Evolutionary conservation across 2,888 invertebrate genomes (phyloP).

Genomic region (Stegana nigrithorax): DNA sequence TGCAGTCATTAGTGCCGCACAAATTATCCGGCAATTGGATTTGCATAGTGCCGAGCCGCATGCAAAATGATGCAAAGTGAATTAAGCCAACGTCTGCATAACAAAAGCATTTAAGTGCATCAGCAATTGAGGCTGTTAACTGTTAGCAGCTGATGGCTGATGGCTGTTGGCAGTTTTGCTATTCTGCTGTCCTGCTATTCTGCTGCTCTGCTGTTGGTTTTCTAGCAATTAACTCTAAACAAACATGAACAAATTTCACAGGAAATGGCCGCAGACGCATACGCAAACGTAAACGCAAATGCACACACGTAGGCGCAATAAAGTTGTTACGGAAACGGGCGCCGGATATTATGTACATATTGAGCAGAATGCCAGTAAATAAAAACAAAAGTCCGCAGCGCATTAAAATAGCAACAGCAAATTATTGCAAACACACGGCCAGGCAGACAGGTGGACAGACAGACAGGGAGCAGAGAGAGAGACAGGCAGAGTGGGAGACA

Average conservation of each 20-base stretch:
- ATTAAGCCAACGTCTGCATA: too few species aligned
- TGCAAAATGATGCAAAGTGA: too few species aligned
- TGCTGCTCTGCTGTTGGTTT: too few species aligned
- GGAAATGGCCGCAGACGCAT: background rate
- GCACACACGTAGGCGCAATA: conserved; percentile 7
- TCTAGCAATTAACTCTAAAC: conserved; percentile 39
- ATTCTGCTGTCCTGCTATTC: conserved; percentile 18
- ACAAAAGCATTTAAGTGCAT: background rate
- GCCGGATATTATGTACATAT: conserved; percentile 38
- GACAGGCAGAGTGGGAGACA: background rate
- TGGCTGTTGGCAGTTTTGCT: background rate
- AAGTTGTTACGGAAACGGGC: conserved; percentile 37
- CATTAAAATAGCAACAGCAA: background rate
- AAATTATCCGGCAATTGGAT: too few species aligned
- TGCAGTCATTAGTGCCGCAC: too few species aligned
- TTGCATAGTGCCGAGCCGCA: too few species aligned
- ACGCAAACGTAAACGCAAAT: conserved; percentile 2
- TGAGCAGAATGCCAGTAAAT: conserved; percentile 18
- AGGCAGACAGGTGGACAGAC: too few species aligned
- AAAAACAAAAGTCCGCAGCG: background rate
- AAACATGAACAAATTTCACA: conserved; percentile 34
- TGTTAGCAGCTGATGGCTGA: background rate
- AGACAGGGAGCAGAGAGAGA: background rate
- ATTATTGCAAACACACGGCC: too few species aligned
- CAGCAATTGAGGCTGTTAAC: background rate